Percentiles rank a stretch among this genome's conserved stretches.
phyloP scores from a whole-genome alignment of 2,888 invertebrate species.

The Sericinus montela region DNA sequence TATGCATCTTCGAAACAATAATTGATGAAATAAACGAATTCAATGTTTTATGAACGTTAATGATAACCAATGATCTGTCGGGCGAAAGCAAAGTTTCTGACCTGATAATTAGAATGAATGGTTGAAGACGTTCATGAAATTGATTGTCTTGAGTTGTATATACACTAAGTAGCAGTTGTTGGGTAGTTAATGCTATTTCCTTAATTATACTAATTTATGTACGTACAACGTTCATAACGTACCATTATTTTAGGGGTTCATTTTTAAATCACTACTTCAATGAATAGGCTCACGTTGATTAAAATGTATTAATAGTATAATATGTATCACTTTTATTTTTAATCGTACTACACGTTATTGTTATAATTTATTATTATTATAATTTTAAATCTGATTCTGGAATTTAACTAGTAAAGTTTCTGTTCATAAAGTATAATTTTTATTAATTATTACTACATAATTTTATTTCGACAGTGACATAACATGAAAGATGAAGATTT shows the following conservation, averaged over 20 bases:
- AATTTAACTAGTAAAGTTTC: too few relatives aligned
- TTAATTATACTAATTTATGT: constrained; percentile 29
- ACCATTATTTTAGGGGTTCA: too few relatives aligned
- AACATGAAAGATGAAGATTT: neutral
- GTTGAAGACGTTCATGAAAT: constrained; percentile 50
- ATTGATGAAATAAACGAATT: constrained; percentile 68
- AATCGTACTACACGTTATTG: too few relatives aligned
- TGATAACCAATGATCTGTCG: constrained; percentile 52
- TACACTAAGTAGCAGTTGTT: constrained; percentile 34
- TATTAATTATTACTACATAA: neutral
- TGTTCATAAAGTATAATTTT: constrained; percentile 9
- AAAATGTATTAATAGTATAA: too few relatives aligned
- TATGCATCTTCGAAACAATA: constrained; percentile 42
- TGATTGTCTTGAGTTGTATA: constrained; percentile 45
- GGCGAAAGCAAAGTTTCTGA: constrained; percentile 36
- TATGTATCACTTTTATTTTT: too few relatives aligned
- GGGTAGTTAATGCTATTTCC: constrained; percentile 25
- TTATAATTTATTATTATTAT: too few relatives aligned
- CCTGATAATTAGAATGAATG: constrained; percentile 68
- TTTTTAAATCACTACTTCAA: too few relatives aligned
- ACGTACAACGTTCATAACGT: neutral
- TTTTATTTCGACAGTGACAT: neutral
- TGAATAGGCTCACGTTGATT: too few relatives aligned
- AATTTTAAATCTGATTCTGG: too few relatives aligned
- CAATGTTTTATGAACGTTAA: constrained; percentile 64